Conservation (phyloP, 2,113 vertebrate species). For the Zosterops borbonicus region DNA sequence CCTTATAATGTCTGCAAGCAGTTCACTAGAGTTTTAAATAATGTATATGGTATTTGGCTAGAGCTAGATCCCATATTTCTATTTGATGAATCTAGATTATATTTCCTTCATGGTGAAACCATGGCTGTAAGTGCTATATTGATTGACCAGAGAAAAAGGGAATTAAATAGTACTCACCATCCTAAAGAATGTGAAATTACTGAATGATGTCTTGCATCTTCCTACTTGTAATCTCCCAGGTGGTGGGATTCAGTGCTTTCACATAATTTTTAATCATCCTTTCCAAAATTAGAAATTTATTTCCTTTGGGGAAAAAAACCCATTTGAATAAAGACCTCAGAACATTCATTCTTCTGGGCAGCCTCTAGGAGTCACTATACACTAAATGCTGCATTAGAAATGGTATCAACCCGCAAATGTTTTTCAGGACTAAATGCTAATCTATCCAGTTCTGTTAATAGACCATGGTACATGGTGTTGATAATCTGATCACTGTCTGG, state of each 20-base stretch:
- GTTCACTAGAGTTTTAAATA: slow-evolving; percentile 49
- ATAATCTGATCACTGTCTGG: neutral
- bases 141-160: neutral
- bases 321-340: neutral
- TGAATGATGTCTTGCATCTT: neutral
- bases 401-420: neutral
- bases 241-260: neutral
- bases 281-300: neutral
- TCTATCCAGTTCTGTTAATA: neutral
- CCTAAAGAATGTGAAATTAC: neutral
- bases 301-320: neutral
- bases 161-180: neutral
- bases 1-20: neutral
- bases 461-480: neutral
- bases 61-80: neutral
- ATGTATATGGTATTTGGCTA: neutral
- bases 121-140: neutral
- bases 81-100: neutral
- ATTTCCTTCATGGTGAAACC: neutral
- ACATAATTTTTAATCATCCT: neutral
- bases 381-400: neutral
- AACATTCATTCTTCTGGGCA: neutral
- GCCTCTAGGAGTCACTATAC: neutral
- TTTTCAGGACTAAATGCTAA: neutral
- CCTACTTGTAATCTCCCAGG: neutral